A percentile compares a stretch with the other conserved stretches of the same genome.
phyloP scores from a whole-genome alignment of 2,113 vertebrate species.

The Mobula birostris region DNA sequence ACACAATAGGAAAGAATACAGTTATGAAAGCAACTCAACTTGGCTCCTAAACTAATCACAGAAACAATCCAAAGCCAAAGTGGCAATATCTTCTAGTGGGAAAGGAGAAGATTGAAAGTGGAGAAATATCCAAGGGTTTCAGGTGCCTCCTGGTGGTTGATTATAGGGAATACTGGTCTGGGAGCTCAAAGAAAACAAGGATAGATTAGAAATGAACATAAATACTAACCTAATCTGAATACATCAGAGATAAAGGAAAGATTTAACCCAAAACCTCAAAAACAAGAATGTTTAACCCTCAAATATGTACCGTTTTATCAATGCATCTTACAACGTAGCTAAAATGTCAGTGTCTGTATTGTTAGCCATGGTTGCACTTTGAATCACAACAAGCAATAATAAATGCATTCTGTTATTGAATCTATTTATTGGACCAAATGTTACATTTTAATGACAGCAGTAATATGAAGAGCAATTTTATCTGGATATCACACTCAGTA shows the following conservation, averaged over 20 bases:
- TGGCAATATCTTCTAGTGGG: not conserved
- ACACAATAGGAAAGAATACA: not conserved
- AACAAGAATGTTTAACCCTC: not conserved
- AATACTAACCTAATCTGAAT: not conserved
- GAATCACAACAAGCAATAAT: not conserved
- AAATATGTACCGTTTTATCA: not conserved
- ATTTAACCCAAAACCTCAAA: not conserved
- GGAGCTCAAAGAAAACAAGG: not conserved
- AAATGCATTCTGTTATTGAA: not conserved
- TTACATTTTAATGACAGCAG: not conserved
- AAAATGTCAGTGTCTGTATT: not conserved
- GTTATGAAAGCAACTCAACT: not conserved
- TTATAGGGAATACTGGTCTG: not conserved
- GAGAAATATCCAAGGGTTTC: not conserved
- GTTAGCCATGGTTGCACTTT: too few species aligned
- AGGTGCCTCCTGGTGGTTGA: slow-evolving; percentile 1
- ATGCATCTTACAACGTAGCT: not conserved
- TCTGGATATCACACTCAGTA: not conserved
- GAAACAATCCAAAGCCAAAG: not conserved
- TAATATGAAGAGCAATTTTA: not conserved
- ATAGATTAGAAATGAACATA: not conserved
- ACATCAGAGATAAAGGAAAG: not conserved
- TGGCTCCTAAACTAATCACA: not conserved
- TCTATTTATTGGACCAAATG: not conserved
- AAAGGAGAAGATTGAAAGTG: not conserved